phyloP scores from a whole-genome alignment of 2,797 vertebrate species.

The Siniperca scherzeri region DNA sequence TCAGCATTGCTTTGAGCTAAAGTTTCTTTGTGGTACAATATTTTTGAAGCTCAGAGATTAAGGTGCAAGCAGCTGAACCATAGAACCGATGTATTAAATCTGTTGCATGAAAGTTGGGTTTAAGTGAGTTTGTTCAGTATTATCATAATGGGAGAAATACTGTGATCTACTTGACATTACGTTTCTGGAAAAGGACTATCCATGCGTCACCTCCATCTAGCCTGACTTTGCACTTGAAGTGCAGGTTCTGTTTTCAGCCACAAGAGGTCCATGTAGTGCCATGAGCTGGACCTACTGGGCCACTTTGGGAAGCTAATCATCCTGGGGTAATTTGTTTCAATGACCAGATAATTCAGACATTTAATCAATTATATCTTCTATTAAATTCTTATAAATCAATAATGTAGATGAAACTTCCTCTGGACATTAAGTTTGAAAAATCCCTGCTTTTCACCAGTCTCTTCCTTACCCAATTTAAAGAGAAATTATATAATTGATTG shows the following conservation, averaged over 20 bases:
- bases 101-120: not conserved
- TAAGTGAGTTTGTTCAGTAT: not conserved
- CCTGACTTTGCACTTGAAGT: not conserved
- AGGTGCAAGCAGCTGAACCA: not conserved
- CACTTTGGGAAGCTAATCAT: not conserved
- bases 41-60: not conserved
- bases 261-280: constrained; percentile 70
- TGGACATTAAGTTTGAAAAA: not conserved
- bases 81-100: not conserved
- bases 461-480: too few species aligned
- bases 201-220: not conserved
- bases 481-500: not conserved
- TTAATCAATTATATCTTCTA: not conserved
- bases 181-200: not conserved
- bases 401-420: not conserved
- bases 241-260: constrained; percentile 58
- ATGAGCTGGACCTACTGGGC: constrained; percentile 13
- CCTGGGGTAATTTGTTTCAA: not conserved
- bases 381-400: not conserved
- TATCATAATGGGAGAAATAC: not conserved
- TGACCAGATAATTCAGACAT: not conserved
- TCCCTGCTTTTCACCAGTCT: not conserved
- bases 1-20: not conserved
- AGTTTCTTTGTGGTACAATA: not conserved
- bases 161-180: not conserved